Evolutionary conservation across 2,888 invertebrate genomes (phyloP).

Genomic region (Hoplodrina blanda): DNA sequence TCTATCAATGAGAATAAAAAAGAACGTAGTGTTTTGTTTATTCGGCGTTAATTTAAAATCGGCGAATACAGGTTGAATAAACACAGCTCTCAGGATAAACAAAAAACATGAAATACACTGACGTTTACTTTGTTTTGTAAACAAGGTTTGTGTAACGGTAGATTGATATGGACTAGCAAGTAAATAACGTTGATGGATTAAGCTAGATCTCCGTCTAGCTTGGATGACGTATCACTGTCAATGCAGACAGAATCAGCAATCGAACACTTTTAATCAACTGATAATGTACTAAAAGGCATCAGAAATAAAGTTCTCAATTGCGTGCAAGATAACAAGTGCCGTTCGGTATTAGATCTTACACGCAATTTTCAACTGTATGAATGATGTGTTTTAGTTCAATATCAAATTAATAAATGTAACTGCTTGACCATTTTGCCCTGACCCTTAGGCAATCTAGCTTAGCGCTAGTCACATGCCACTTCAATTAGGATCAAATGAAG

Average conservation of each 20-base stretch:
- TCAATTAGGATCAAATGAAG: constrained; percentile 1
- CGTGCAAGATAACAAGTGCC: no score
- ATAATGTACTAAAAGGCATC: no score
- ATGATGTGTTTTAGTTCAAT: no score
- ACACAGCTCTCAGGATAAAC: constrained; percentile 16
- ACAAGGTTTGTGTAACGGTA: constrained; percentile 21
- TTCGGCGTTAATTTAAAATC: constrained; percentile 41
- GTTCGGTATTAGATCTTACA: no score
- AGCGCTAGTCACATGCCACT: neutral
- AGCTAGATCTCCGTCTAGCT: neutral
- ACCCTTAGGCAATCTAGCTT: constrained; percentile 1
- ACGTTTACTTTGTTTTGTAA: neutral
- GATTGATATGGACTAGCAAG: constrained; percentile 2
- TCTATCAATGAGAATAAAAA: constrained; percentile 29
- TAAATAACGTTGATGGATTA: constrained; percentile 8
- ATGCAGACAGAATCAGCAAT: no score
- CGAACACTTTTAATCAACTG: no score
- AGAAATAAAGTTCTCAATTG: no score
- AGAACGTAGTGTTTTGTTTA: constrained; percentile 40
- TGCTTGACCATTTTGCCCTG: no score
- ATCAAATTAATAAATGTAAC: no score
- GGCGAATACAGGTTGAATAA: constrained; percentile 18
- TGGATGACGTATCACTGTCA: neutral
- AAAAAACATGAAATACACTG: constrained; percentile 18
- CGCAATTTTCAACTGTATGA: no score